Evolutionary conservation across 2,113 vertebrate species (phyloP), one percentile per base, ranked within the genome.

Genomic region (Melanerpes formicivorus): DNA sequence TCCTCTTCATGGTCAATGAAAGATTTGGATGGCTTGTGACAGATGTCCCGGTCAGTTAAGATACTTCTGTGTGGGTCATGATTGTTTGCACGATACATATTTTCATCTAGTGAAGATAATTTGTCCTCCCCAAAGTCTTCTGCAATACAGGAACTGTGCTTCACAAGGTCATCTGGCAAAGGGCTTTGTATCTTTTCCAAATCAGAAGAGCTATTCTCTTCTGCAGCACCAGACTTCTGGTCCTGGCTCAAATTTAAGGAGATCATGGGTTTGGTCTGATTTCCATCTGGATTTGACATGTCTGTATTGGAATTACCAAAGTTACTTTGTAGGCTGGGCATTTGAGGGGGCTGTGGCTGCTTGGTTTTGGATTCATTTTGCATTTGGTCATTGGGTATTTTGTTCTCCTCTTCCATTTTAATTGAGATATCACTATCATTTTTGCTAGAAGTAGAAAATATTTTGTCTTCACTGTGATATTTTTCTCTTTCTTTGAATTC

Each of bases 31-130:
- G 23, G 54, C 6, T 30, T 44, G 37, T 95, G 63, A 62, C 78
- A 72, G 21, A 70, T 90, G 80, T 94, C 86, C 23, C 92, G 50
- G 78, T 95, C 77, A 55, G 75, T 96, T 22, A 79, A 56, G 22
- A 64, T 81, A 79, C 54, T 63, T 11, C 11, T 77, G 76, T 56
- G 64, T 27, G 86, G 67, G 7, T 18, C 37, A 71, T 0, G 40
- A 81, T 79, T 71, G 54, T 71, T 80, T 77, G 50, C 18, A 5
- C 71, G 30, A 69, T 25, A 79, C 34, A 17, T 55, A 2, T 5
- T 58, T 84, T 80, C 76, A 26, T 56, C 74, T 30, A 42, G 11
- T 50, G 75, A 90, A 19, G 18, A 25, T 17, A 55, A 72, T 55
- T 75, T 90, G 14, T 86, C 59, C 34, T 67, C 59, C 17, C 48